Evolutionary conservation across 1,140 invertebrate genomes (phyloP), one percentile per base, ranked within the genome.

Genomic region (Pteromalus puparum): DNA sequence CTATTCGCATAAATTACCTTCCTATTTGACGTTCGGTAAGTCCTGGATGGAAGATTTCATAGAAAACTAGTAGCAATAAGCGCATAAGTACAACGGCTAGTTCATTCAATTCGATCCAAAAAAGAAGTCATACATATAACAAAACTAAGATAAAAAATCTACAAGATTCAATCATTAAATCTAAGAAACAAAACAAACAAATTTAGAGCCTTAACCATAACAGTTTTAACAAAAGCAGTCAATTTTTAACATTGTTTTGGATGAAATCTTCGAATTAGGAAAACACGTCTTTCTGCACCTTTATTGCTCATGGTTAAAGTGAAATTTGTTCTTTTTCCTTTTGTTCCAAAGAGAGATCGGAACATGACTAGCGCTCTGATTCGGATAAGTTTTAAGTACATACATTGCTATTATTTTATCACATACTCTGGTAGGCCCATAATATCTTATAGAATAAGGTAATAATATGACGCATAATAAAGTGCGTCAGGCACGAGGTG

Each of bases 401-500:
- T 85, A 85, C 30, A 81, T 87, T 82, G 68, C 83, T 87, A 85
- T 82, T 78, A 73, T 68, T 87, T 87, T 87, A 87, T 87, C 86
- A 85, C 87, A 87, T 83, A 81, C 73, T 85, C 80, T 85, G 83
- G 76, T 87, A 87, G 86, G 81, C 81, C 83, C 74, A 75, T 85
- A 82, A 85, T 77, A 85, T 85, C 79, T 81, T 85, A 82, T 65
- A 78, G 26, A 78, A 42, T 85, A 85, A 82, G 67, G 84, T 85
- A 81, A 85, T 81, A 82, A 81, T 61, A 70, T 82, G 79, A 73
- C 75, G 74, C 80, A 30, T 82, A 18, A 46, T 0, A 78, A 70
- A 83, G 26, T 73, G 80, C 79, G 73, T 85, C 80, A 85, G 91
- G 91, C 91, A 92, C 91, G 88, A 90, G 87, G 90, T 92, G 89